Evolutionary conservation across 2,888 invertebrate genomes (phyloP).

Genomic region (Epinotia nisella): DNA sequence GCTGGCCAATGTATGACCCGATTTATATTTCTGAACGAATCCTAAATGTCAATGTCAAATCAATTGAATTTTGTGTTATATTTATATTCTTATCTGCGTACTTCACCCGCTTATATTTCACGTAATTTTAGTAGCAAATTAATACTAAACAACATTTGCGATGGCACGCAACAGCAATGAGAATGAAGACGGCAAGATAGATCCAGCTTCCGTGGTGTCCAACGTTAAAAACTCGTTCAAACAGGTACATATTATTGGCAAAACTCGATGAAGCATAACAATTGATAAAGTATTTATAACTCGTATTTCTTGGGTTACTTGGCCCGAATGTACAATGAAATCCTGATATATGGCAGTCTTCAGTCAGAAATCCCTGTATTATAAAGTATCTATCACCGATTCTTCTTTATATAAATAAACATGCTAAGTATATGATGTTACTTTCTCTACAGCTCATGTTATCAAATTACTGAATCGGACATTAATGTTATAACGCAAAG

Average conservation of each 20-base stretch:
- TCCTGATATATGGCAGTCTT: neutral
- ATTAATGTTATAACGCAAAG: neutral
- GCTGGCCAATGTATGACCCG: neutral
- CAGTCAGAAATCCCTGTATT: neutral
- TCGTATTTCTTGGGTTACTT: slow-evolving; percentile 2
- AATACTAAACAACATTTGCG: slow-evolving; percentile 21
- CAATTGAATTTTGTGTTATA: neutral
- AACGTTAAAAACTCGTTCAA: slow-evolving; percentile 69
- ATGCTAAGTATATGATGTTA: neutral
- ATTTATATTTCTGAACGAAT: slow-evolving; percentile 34
- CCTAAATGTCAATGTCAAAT: slow-evolving; percentile 30
- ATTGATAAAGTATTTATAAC: slow-evolving; percentile 18
- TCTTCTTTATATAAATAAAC: neutral
- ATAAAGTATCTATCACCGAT: neutral
- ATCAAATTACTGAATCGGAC: neutral
- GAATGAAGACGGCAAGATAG: slow-evolving; percentile 67
- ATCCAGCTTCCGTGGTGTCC: slow-evolving; percentile 67
- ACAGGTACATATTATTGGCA: slow-evolving; percentile 58
- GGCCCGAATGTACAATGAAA: neutral
- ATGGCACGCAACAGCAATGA: slow-evolving; percentile 71
- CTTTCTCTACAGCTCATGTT: neutral
- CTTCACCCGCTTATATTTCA: slow-evolving; percentile 15
- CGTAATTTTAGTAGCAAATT: slow-evolving; percentile 11
- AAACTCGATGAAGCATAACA: slow-evolving; percentile 23
- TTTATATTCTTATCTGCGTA: neutral